A percentile compares a stretch with the other conserved stretches of the same genome.
Conservation (phyloP, 64 coral and sea anemone species). For the Acropora tenuis region DNA sequence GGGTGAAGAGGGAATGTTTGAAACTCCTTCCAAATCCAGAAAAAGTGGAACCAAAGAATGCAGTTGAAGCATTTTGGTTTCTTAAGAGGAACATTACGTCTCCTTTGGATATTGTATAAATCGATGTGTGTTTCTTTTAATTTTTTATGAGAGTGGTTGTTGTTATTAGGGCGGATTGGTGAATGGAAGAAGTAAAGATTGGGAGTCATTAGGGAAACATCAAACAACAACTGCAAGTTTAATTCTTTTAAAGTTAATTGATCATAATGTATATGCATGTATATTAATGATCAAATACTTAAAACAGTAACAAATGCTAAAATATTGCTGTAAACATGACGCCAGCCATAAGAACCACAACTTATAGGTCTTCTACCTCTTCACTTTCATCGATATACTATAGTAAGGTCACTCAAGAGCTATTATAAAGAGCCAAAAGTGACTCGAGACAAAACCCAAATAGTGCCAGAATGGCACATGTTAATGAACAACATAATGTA, state of each 20-base stretch:
- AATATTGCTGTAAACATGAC: conserved; percentile 7
- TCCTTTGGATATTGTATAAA: not conserved
- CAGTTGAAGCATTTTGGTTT: not conserved
- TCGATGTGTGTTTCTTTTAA: not conserved
- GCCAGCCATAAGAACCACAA: conserved; percentile 15
- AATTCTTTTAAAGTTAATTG: conserved; percentile 22
- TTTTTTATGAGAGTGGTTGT: conserved; percentile 7
- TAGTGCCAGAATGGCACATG: conserved; percentile 20
- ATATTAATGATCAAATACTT: conserved; percentile 11
- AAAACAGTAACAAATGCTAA: conserved; percentile 10
- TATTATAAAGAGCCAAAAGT: conserved; percentile 8
- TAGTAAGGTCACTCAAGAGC: conserved; percentile 19
- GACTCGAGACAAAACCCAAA: conserved; percentile 6
- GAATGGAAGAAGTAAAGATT: conserved; percentile 14
- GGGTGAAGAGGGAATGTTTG: conserved; percentile 54
- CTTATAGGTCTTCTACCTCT: not conserved
- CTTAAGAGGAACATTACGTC: no score
- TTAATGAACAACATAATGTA: not conserved
- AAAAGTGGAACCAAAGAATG: conserved; percentile 53
- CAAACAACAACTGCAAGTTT: conserved; percentile 21
- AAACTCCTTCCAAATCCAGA: conserved; percentile 41
- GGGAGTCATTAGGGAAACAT: not conserved
- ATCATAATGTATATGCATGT: conserved; percentile 31
- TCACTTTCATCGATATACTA: conserved; percentile 5
- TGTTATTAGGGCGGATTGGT: not conserved